Base-by-base conservation (phyloP, 1,140 invertebrate genomes). In the Caenorhabditis inopinata region DNA sequence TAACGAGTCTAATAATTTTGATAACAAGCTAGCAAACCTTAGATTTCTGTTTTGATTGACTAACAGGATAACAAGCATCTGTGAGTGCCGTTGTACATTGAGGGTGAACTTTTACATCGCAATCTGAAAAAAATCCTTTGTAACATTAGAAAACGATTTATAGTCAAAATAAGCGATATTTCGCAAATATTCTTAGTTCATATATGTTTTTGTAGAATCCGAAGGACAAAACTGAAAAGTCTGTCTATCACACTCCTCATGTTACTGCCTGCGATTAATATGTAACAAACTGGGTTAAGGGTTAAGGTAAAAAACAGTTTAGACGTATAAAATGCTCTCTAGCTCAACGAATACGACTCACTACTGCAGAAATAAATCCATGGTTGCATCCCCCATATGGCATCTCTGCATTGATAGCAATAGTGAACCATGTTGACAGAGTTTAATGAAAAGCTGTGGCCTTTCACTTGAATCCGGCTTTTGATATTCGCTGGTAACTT, bases 321-420 rank as follows among this genome's bases (percentile, higher is more conserved):
- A n/a, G n/a, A n/a, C n/a, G n/a, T n/a, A n/a, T n/a, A n/a, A n/a
- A n/a, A n/a, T n/a, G n/a, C n/a, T n/a, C n/a, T n/a, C n/a, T n/a
- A n/a, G n/a, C n/a, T n/a, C n/a, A 42, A 7, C 38, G 38, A 7
- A 42, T 7, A 23, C 4, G 25, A 79, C 87, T 82, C 78, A 87
- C 84, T 84, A 80, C 79, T 82, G 47, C 88, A 86, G 62, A 85
- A 84, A 51, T 89, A 89, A 21, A 86, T 86, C 82, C 85, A 84
- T 84, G 88, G 80, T 91, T 91, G 78, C 76, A 97, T 93, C 62
- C 96, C 96, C 91, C 94, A 95, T 83, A 98, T 93, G 83, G 96
- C 93, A 84, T 93, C 91, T 86, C 94, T 93, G 90, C 96, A 98
- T 90, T 95, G 93, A 91, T 95, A 94, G 89, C 96, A 98, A 89